These are phyloP conservation scores for Elephas maximus DNA, from an alignment of 2,113 vertebrate species.

Conservation along the genomic window DNA sequence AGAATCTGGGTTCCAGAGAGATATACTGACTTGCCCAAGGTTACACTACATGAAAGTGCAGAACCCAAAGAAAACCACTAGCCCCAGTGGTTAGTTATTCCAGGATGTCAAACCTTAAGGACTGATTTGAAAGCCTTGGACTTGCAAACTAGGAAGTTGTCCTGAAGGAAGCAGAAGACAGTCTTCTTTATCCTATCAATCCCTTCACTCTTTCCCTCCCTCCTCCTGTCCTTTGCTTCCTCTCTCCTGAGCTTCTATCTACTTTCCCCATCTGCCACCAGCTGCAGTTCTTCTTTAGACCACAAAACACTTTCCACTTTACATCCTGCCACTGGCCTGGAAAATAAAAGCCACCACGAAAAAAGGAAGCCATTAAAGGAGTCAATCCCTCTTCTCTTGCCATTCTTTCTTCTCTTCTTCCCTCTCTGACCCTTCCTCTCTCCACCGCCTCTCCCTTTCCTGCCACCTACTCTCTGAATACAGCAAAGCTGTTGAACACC, in stretches of 20 bases:
- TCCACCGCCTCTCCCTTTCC: fast-evolving
- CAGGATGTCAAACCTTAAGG: neutral
- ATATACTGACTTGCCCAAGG: neutral
- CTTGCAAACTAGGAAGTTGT: neutral
- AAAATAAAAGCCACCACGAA: neutral
- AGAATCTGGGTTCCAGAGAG: neutral
- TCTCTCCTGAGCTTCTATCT: neutral
- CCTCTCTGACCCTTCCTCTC: neutral
- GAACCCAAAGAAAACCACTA: neutral
- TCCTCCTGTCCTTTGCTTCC: neutral
- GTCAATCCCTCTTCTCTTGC: neutral
- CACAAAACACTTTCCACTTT: conserved; percentile 44
- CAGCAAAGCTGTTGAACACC: neutral
- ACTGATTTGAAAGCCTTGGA: neutral
- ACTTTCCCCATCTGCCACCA: neutral
- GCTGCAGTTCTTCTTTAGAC: conserved; percentile 13
- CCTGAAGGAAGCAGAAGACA: neutral
- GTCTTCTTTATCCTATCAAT: neutral
- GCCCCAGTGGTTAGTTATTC: too few relatives aligned
- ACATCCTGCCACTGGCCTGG: conserved; percentile 44
- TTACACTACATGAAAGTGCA: neutral
- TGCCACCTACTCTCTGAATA: neutral
- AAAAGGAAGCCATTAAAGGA: neutral
- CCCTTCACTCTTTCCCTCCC: neutral
- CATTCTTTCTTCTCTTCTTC: neutral